Conservation (phyloP, 2,888 invertebrate genomes). For the Apamea sordens region DNA sequence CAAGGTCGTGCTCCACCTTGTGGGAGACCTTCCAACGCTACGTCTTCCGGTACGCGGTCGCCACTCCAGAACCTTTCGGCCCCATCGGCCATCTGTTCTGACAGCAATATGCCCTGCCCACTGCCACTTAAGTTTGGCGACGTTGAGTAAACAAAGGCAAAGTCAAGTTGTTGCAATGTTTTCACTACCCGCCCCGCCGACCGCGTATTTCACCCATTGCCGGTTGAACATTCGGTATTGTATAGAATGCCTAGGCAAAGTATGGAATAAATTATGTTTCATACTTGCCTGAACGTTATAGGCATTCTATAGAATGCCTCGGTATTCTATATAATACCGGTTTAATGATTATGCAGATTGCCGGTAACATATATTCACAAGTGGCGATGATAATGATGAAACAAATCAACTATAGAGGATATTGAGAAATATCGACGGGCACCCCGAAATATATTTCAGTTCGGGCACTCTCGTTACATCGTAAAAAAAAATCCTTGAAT, state of each 20-base stretch:
- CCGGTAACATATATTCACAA: not conserved
- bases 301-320: not conserved
- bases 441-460: slow-evolving; percentile 1
- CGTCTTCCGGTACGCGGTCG: too few species aligned
- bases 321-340: too few species aligned
- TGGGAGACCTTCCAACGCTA: too few species aligned
- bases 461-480: not conserved
- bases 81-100: too few species aligned
- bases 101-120: too few species aligned
- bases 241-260: not conserved
- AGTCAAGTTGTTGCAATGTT: not conserved
- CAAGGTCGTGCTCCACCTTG: too few species aligned
- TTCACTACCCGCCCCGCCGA: not conserved
- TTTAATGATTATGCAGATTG: not conserved
- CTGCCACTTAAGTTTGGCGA: not conserved
- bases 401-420: not conserved
- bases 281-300: not conserved
- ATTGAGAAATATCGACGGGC: not conserved
- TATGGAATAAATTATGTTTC: not conserved
- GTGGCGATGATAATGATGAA: not conserved
- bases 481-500: not conserved
- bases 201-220: not conserved
- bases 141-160: not conserved
- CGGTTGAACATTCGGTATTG: not conserved
- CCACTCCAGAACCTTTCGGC: too few species aligned